Conservation (phyloP, 1,140 invertebrate species). For the Venturia canescens region DNA sequence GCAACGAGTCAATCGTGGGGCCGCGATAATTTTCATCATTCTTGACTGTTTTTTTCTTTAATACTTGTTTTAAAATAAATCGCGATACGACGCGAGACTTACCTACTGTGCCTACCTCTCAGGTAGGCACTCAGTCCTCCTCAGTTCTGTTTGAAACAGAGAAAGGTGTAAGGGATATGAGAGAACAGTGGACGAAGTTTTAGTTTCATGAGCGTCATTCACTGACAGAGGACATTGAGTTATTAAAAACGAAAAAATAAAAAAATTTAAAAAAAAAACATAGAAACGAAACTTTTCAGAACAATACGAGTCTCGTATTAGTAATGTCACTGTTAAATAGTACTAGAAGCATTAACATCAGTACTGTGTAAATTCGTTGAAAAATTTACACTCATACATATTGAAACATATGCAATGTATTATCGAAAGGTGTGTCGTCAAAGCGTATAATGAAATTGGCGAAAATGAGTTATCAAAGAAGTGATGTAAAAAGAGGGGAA, state of each 20-base stretch:
- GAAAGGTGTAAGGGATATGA: slow-evolving; percentile 75
- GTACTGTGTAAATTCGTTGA: neutral
- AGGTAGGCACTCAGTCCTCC: slow-evolving; percentile 75
- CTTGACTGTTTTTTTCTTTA: slow-evolving; percentile 6
- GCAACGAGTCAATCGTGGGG: no score
- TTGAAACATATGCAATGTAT: neutral
- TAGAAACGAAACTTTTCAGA: neutral
- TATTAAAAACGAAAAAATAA: slow-evolving; percentile 7
- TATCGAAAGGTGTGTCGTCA: neutral
- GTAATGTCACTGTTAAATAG: neutral
- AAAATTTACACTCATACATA: neutral
- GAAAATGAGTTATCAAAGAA: slow-evolving; percentile 1
- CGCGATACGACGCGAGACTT: slow-evolving; percentile 73
- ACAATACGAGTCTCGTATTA: neutral
- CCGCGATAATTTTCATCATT: no score
- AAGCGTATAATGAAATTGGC: slow-evolving; percentile 2
- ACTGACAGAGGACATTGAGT: slow-evolving; percentile 15
- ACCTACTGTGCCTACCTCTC: slow-evolving; percentile 72
- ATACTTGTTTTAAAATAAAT: slow-evolving; percentile 57
- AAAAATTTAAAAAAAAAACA: neutral
- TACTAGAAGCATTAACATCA: neutral
- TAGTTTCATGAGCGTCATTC: slow-evolving; percentile 56
- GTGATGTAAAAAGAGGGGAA: neutral
- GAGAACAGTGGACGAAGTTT: slow-evolving; percentile 68
- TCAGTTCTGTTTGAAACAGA: slow-evolving; percentile 77